Evolutionary conservation across 2,888 invertebrate species (phyloP).

Genomic region (Caenorhabditis plicata): DNA sequence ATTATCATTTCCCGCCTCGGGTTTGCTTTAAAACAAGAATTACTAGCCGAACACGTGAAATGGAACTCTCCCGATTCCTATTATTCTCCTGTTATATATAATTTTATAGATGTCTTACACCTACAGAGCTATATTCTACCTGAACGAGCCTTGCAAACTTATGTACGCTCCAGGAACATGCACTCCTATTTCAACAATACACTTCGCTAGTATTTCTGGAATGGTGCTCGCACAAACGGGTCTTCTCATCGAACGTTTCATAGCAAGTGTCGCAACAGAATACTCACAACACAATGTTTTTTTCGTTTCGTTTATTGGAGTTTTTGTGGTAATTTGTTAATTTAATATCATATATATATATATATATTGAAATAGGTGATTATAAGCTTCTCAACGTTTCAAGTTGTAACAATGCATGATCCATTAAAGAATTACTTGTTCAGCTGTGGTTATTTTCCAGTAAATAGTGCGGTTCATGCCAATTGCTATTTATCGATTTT

Average conservation of each 20-base stretch:
- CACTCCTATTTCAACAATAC: neutral
- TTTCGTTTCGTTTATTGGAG: neutral
- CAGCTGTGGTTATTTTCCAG: slow-evolving; percentile 1
- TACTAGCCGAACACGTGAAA: too few species aligned
- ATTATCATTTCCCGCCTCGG: too few species aligned
- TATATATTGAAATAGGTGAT: neutral
- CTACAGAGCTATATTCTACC: neutral
- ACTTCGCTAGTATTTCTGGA: neutral
- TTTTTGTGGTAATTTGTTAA: neutral
- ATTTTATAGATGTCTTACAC: neutral
- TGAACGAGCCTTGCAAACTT: neutral
- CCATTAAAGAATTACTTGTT: neutral
- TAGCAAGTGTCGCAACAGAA: neutral
- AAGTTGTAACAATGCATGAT: neutral
- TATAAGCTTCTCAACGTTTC: neutral
- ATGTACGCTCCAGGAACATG: neutral
- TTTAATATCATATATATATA: neutral
- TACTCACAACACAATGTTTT: neutral
- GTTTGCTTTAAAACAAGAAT: too few species aligned
- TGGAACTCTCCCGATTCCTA: too few species aligned
- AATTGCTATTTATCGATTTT: neutral
- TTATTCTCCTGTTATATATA: too few species aligned
- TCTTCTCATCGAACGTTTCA: neutral
- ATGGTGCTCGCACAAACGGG: neutral
- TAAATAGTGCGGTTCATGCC: neutral